Base-by-base conservation (phyloP, 2,113 vertebrate species). In the Laterallus jamaicensis region DNA sequence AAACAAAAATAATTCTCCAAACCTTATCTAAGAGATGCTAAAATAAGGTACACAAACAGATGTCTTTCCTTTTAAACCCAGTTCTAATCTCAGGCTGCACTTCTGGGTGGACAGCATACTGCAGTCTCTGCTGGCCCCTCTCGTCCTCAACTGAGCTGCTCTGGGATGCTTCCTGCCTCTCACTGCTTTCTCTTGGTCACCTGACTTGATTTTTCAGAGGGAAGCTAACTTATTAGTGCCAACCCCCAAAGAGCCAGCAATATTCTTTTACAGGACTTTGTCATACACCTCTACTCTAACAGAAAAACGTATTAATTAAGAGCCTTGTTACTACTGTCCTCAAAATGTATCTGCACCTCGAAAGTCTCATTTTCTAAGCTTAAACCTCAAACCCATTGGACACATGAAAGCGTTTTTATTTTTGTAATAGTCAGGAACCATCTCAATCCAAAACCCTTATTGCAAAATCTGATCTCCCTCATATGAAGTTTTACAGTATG, bases 41-140 rank as follows among this genome's bases (percentile, higher is more conserved):
- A 70, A 93, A 11, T 44, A 54, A 86, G 47, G 19, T 79, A 78
- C 17, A 26, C 39, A 52, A 85, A 66, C 14, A 56, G 76, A 35
- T 55, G 35, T 6, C 47, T 67, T 25, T 32, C 52, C 25, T 93
- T 66, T 49, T 10, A 80, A 49, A 77, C 3, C 21, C 21, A 54
- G 39, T 12, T 77, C 22, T 83, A 62, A 69, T 12, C 22, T 11
- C 49, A 56, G 71, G 63, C 82, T 70, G 70, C 35, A 18, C 10
- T 35, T 31, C 8, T 5, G 39, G 87, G 74, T 76, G 83, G 69
- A 59, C n/a, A 86, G 71, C 73, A 82, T 64, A 39, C 44, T 0
- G 1, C 80, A 94, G 90, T 66, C 83, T 80, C 82, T 92, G 56
- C 86, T 86, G 82, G 68, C 79, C 85, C 77, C 87, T 93, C 71